Conservation (phyloP, 2,113 vertebrate genomes). For the Oryzias woworae region DNA sequence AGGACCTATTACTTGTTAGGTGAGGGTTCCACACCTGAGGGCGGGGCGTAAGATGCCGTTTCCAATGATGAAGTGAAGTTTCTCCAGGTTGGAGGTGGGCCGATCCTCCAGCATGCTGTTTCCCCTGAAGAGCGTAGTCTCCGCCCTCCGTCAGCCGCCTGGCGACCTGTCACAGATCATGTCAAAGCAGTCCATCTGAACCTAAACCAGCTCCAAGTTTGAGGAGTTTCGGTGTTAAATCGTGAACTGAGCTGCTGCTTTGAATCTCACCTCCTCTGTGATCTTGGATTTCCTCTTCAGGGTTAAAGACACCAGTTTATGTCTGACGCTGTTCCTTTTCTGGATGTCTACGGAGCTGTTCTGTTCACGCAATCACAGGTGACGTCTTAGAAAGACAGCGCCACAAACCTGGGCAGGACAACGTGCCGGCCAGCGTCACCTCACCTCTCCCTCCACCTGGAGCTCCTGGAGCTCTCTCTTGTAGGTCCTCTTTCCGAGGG, state of each 20-base stretch:
- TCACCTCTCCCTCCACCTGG: constrained; percentile 93
- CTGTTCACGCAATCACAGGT: constrained; percentile 63
- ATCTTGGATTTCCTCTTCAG: constrained; percentile 98
- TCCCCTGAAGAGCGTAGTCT: constrained; percentile 88
- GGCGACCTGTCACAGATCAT: constrained; percentile 80
- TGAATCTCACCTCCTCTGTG: constrained; percentile 88
- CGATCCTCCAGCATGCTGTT: constrained; percentile 98
- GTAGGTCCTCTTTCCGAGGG: constrained; percentile 94
- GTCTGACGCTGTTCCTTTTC: constrained; percentile 93
- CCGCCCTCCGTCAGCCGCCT: constrained; percentile 88
- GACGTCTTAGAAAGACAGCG: not conserved
- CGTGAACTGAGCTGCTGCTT: not conserved
- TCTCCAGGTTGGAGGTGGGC: constrained; percentile 97
- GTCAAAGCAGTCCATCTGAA: no score
- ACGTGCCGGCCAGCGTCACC: not conserved
- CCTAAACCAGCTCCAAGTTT: no score
- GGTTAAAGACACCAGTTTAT: constrained; percentile 95
- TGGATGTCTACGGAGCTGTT: constrained; percentile 82
- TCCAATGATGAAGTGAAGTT: constrained; percentile 98
- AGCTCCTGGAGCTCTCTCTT: constrained; percentile 94
- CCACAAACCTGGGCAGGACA: not conserved
- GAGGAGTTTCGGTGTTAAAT: not conserved
- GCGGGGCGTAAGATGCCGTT: constrained; percentile 93
- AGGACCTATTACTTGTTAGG: not conserved
- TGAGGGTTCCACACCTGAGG: constrained; percentile 79